A percentile compares a stretch with the other conserved stretches of the same genome.
These are phyloP conservation scores for Chrysocyon brachyurus DNA, from an alignment of 2,797 vertebrate genomes.

Conservation along the genomic window DNA sequence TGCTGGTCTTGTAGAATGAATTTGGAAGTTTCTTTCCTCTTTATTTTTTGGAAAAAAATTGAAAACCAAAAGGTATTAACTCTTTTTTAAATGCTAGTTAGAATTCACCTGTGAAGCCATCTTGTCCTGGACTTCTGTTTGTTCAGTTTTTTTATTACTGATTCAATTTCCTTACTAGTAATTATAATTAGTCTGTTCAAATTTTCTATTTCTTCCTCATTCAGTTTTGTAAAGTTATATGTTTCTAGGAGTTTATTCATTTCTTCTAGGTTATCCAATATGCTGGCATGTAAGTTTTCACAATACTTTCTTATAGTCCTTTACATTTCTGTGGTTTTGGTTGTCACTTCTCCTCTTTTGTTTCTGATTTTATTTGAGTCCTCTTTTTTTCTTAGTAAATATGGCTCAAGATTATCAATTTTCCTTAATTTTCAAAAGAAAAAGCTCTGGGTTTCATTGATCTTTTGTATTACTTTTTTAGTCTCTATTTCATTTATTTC, in stretches of 20 bases:
- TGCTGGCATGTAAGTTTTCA: background rate
- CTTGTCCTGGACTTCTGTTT: background rate
- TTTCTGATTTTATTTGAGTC: background rate
- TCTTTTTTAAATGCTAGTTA: background rate
- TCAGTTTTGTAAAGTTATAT: background rate
- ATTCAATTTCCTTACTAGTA: background rate
- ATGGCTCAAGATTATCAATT: background rate
- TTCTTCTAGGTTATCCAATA: background rate
- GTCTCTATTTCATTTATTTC: background rate
- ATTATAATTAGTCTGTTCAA: background rate
- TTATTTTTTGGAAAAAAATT: background rate
- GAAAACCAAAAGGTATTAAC: background rate
- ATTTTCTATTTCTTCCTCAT: background rate
- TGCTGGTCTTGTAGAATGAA: background rate
- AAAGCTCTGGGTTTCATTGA: background rate
- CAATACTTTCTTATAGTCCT: background rate
- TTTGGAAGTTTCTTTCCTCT: background rate
- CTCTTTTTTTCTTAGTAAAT: background rate
- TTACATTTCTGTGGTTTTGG: background rate
- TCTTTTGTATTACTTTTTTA: background rate
- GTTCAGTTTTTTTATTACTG: background rate
- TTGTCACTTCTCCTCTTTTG: background rate
- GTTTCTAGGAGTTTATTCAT: background rate
- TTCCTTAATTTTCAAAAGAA: background rate
- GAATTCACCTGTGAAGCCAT: background rate